Percentiles rank a stretch among this genome's conserved stretches.
Evolutionary conservation across 2,113 vertebrate genomes (phyloP).

Genomic region (Ibidorhyncha struthersii): DNA sequence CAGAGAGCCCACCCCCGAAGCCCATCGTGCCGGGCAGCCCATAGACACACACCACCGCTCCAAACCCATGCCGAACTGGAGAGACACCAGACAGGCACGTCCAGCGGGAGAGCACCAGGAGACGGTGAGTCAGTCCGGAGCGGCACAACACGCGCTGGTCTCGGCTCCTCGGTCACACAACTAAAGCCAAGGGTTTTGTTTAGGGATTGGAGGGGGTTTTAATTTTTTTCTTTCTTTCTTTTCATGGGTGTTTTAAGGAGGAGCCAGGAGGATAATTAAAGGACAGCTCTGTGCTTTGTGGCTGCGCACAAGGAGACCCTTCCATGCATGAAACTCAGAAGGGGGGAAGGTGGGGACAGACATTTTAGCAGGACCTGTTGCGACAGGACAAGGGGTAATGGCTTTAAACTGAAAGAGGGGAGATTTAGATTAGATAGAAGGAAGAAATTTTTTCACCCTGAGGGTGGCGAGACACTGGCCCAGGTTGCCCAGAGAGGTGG

Average conservation of each 20-base stretch:
- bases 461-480: not conserved
- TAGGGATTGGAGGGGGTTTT: not conserved
- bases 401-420: not conserved
- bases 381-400: not conserved
- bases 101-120: not conserved
- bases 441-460: not conserved
- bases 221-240: accelerated
- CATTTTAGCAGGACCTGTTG: not conserved
- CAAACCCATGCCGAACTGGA: not conserved
- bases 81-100: slow-evolving; percentile 40
- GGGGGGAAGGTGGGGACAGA: not conserved
- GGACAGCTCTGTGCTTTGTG: not conserved
- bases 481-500: not conserved
- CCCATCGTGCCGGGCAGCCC: not conserved
- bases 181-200: not conserved
- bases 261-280: not conserved
- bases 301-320: not conserved
- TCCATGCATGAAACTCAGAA: not conserved
- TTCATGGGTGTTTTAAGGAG: not conserved
- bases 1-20: not conserved
- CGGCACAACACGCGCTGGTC: not conserved
- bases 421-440: not conserved
- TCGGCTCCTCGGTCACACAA: not conserved
- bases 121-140: slow-evolving; percentile 24
- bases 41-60: not conserved